phyloP scores from a whole-genome alignment of 2,888 invertebrate species.

The Antitype chi region DNA sequence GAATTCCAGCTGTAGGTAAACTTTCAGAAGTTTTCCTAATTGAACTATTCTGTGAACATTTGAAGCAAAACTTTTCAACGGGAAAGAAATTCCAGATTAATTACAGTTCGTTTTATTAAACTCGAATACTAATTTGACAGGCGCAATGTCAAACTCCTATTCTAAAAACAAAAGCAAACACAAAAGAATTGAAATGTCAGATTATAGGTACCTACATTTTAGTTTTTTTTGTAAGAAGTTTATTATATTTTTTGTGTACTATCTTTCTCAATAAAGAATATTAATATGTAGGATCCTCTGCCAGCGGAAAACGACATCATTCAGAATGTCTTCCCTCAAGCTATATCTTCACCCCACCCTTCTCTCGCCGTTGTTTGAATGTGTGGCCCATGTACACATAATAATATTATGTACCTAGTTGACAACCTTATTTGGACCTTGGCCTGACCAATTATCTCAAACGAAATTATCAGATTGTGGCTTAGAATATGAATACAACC shows the following conservation, averaged over 20 bases:
- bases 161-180: too few relatives aligned
- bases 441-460: background rate
- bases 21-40: background rate
- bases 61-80: background rate
- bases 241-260: background rate
- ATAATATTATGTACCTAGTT: background rate
- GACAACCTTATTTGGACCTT: background rate
- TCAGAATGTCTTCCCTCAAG: background rate
- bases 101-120: too few relatives aligned
- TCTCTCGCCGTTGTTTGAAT: background rate
- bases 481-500: background rate
- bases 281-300: background rate
- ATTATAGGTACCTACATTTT: background rate
- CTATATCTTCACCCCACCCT: background rate
- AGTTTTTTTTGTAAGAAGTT: background rate
- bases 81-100: background rate
- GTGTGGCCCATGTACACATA: background rate
- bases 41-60: background rate
- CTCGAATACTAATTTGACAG: too few relatives aligned
- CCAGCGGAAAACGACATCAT: background rate
- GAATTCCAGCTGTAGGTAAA: background rate
- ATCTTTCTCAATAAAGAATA: background rate
- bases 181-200: too few relatives aligned
- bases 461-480: background rate
- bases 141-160: too few relatives aligned